Base-by-base conservation (phyloP, 2,113 vertebrate species). In the Nothoprocta perdicaria region DNA sequence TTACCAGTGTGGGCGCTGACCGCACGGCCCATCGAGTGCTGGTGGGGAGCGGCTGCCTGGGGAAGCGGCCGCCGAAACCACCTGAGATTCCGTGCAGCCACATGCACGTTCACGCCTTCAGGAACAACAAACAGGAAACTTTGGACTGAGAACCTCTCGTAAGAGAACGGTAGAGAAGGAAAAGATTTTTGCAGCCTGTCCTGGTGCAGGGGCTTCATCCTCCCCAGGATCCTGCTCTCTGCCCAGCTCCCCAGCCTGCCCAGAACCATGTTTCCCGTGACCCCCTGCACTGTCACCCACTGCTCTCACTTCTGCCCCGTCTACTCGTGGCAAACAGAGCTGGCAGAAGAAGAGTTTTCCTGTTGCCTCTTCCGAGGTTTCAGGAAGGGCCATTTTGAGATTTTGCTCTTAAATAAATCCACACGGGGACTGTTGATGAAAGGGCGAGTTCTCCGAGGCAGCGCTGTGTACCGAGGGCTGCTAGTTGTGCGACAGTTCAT, bases 381-480 rank as follows among this genome's bases (percentile, higher is more conserved):
- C 45, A 38, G 46, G 10, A 84, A 23, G 0, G 4, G 50, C 8
- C 43, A 10, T 17, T 31, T 48, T 23, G 45, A 31, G 1, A 24
- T 1, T 60, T 41, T 18, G 19, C 41, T 27, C 66, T 52, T 38
- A n/a, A 9, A 38, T 26, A 10, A 24, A 17, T 6, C 0, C 0
- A 18, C 3, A 1, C 0, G 17, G 0, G 4, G 38, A 6, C 10
- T n/a, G 9, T 27, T 61, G 22, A 14, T 1, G 0, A 5, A 9
- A 12, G 33, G 61, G 19, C 2, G 2, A 5, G 0, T 0, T 10
- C 46, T 18, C 3, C 0, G 27, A 10, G 58, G 41, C 41, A n/a
- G 65, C 23, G 6, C 3, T 29, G 6, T 21, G 0, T 0, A 2
- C 17, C 2, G 16, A 11, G 52, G 27, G 61, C 71, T 18, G 55